A percentile compares a stretch with the other conserved stretches of the same genome.
phyloP scores from a whole-genome alignment of 2,797 vertebrate species.

The Leucoraja ocellata region DNA sequence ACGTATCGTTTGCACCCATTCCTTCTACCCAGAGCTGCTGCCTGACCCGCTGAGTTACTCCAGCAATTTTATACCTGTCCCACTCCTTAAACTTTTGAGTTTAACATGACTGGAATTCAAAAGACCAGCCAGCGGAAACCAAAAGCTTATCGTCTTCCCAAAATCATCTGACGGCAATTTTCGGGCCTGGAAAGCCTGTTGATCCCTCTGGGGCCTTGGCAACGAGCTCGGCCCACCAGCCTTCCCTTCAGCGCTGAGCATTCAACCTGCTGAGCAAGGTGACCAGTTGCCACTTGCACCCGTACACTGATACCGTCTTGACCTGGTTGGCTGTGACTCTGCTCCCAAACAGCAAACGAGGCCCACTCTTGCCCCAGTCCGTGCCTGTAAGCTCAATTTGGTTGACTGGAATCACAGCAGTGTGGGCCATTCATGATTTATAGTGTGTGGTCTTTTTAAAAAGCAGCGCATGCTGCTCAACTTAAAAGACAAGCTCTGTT shows the following conservation, averaged over 20 bases:
- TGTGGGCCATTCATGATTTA: neutral
- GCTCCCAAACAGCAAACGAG: neutral
- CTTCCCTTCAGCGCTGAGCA: neutral
- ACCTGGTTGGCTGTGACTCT: neutral
- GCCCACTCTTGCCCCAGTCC: neutral
- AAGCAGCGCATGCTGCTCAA: neutral
- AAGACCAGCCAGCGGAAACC: neutral
- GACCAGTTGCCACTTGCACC: neutral
- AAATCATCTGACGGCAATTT: neutral
- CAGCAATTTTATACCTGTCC: too few species aligned
- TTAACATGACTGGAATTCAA: neutral
- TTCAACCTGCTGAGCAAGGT: neutral
- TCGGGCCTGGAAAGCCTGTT: neutral
- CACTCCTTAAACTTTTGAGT: too few species aligned
- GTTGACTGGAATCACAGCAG: neutral
- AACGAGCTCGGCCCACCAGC: neutral
- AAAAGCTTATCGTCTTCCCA: too few species aligned
- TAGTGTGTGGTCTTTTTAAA: neutral
- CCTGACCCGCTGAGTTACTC: too few species aligned
- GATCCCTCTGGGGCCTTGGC: neutral
- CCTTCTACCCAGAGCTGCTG: too few species aligned
- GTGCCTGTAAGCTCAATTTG: neutral
- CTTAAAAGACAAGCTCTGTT: constrained; percentile 24
- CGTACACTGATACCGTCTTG: too few species aligned
- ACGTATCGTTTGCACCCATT: too few species aligned